Conservation (phyloP, 1,140 invertebrate species). For the Atopsyche davidsoni region DNA sequence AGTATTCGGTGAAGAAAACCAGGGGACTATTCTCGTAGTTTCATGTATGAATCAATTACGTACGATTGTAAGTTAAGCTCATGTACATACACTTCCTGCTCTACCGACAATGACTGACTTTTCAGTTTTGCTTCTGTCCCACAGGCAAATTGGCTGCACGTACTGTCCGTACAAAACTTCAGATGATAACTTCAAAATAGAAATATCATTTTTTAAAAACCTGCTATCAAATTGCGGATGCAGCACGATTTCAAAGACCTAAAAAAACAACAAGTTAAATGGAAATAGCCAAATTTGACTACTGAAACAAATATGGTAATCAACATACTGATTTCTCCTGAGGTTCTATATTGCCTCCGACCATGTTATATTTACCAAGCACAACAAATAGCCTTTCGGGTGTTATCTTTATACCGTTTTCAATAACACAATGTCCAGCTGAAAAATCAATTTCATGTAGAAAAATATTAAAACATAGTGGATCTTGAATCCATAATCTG, state of each 20-base stretch:
- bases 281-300: background rate
- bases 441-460: too few relatives aligned
- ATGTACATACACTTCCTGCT: background rate
- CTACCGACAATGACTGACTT: background rate
- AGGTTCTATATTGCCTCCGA: background rate
- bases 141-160: constrained; percentile 4
- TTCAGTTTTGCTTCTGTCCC: too few relatives aligned
- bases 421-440: constrained; percentile 39
- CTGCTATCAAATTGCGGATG: background rate
- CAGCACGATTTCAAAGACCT: background rate
- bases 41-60: too few relatives aligned
- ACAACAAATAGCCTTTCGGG: constrained; percentile 32
- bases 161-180: background rate
- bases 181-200: background rate
- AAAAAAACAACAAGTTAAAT: background rate
- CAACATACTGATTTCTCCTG: background rate
- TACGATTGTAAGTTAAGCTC: too few relatives aligned
- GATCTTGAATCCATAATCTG: background rate
- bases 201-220: background rate
- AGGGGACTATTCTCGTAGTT: too few relatives aligned
- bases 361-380: constrained; percentile 3
- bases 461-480: background rate
- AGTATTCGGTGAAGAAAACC: too few relatives aligned
- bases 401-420: constrained; percentile 26
- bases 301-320: background rate